These are phyloP conservation scores for Sylvilagus floridanus DNA, from an alignment of 2,797 vertebrate species.

Conservation along the genomic window DNA sequence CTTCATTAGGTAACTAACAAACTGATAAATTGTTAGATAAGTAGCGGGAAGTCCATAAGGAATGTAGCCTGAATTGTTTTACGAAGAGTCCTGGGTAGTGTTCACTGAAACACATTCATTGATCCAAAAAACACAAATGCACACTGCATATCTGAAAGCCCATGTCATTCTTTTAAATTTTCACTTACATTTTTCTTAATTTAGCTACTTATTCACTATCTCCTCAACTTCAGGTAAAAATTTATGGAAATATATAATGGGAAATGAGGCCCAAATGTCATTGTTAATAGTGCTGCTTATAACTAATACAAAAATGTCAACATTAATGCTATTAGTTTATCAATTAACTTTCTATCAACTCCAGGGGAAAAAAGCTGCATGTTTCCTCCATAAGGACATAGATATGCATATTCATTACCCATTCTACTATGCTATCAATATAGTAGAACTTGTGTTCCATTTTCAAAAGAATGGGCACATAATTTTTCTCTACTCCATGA, in stretches of 20 bases:
- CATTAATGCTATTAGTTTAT: neutral
- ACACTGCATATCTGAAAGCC: neutral
- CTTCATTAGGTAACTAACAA: slow-evolving; percentile 2
- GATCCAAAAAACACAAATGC: neutral
- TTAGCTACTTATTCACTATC: neutral
- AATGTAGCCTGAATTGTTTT: neutral
- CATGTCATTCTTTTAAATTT: neutral
- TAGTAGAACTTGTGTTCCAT: neutral
- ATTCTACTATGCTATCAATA: neutral
- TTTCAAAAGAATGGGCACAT: neutral
- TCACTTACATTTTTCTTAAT: neutral
- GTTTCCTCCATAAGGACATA: neutral
- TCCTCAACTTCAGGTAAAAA: neutral
- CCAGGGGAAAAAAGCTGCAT: neutral
- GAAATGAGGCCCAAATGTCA: neutral
- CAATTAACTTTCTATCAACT: slow-evolving; percentile 1
- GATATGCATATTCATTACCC: neutral
- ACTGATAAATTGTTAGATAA: neutral
- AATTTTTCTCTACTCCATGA: neutral
- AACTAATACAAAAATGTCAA: neutral
- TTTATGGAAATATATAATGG: neutral
- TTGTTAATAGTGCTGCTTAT: neutral
- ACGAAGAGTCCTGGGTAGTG: neutral
- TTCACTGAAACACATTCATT: neutral
- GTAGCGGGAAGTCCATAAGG: neutral